Base-by-base conservation (phyloP, 2,888 invertebrate species). In the Salpingus planirostris region DNA sequence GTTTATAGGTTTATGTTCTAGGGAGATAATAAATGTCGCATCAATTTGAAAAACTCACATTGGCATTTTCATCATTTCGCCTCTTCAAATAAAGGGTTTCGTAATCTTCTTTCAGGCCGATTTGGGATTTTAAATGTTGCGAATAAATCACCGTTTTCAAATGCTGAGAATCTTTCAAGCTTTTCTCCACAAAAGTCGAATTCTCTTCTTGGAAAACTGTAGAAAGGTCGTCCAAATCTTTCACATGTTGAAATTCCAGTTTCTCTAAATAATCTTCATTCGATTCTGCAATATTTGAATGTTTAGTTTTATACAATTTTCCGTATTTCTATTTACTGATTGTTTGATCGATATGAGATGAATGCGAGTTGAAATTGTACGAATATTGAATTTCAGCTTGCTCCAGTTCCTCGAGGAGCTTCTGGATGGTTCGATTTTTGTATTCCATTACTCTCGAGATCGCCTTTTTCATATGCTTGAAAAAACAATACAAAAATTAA, bases 311-410 rank as follows among this genome's bases (percentile, higher is more conserved):
- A n/a, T n/a, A n/a, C n/a, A n/a, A n/a, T n/a, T n/a, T n/a, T n/a
- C n/a, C n/a, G n/a, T n/a, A n/a, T n/a, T n/a, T 11, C 13, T 28
- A 52, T 59, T 59, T 66, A 82, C 84, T 71, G 29, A 83, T 69
- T 43, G 84, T 74, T 52, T 74, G 69, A 47, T 79, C 75, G 29
- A 87, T 71, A 28, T 73, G 76, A 46, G 78, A 76, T 24, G 81
- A 76, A 52, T 88, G 86, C 0, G 78, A 71, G 42, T 82, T 78
- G 49, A 83, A 79, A 30, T 81, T 73, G 25, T 78, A 71, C 0
- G 74, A 70, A 51, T 87, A 85, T 58, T 85, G 81, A 13, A 77
- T 72, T 53, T 87, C 82, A 0, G 83, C 75, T 44, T 77, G 73
- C 13, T 81, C 76, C 7, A 85, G 65, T 38, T 82, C 79, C 11